Evolutionary conservation across 1,140 invertebrate species (phyloP).

Genomic region (Thalassaphorura encarpata): DNA sequence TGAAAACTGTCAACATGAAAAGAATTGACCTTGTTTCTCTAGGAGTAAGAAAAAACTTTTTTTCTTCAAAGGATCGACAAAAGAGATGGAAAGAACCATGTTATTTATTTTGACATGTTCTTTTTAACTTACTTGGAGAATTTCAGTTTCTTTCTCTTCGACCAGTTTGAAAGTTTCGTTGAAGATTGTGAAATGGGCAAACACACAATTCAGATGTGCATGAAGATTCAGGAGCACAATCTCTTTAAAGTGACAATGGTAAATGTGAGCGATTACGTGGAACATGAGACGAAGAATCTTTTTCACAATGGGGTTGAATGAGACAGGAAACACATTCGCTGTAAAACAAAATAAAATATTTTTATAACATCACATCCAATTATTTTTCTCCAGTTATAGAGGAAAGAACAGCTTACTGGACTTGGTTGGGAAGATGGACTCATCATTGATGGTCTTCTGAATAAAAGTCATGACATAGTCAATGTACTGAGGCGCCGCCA

Average conservation of each 20-base stretch:
- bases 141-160: constrained; percentile 90
- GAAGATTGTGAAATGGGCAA: constrained; percentile 85
- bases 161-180: constrained; percentile 79
- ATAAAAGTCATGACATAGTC: constrained; percentile 98
- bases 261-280: constrained; percentile 95
- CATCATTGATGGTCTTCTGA: constrained; percentile 93
- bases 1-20: too few relatives aligned
- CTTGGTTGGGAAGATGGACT: constrained; percentile 95
- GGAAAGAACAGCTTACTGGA: constrained; percentile 63
- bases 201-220: constrained; percentile 89
- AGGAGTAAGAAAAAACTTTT: too few relatives aligned
- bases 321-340: constrained; percentile 90
- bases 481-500: constrained; percentile 94
- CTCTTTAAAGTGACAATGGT: constrained; percentile 94
- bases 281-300: constrained; percentile 93
- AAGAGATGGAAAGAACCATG: too few relatives aligned
- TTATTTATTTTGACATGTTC: too few relatives aligned
- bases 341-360: constrained; percentile 37
- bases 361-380: constrained; percentile 3
- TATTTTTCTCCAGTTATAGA: neutral
- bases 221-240: constrained; percentile 83
- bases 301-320: constrained; percentile 87
- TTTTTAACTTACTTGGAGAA: constrained; percentile 53
- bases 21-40: too few relatives aligned
- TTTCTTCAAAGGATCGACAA: too few relatives aligned